Evolutionary conservation across 2,797 vertebrate genomes (phyloP).

Genomic region (Phoeniculus purpureus): DNA sequence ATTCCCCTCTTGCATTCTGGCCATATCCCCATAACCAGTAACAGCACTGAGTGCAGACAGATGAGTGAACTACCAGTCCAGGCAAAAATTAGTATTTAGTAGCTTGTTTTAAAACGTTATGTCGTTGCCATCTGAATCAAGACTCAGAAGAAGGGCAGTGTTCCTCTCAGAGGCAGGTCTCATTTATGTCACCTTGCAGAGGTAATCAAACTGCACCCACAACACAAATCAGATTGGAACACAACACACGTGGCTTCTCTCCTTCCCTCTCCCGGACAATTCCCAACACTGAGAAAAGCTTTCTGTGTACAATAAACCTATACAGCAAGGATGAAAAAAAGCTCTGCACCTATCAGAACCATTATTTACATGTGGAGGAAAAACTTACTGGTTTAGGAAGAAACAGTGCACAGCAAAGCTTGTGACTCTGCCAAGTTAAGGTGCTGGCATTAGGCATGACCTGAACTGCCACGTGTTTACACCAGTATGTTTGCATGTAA

Average conservation of each 20-base stretch:
- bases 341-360: neutral
- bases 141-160: neutral
- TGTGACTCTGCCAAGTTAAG: neutral
- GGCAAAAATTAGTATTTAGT: neutral
- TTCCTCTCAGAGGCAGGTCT: neutral
- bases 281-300: neutral
- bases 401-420: neutral
- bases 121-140: neutral
- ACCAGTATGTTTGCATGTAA: neutral
- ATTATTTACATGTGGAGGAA: neutral
- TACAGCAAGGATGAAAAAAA: neutral
- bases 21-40: neutral
- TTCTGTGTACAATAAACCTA: neutral
- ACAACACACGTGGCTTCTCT: neutral
- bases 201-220: neutral
- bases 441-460: neutral
- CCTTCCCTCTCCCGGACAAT: neutral
- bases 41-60: neutral
- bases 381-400: neutral
- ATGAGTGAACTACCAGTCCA: neutral
- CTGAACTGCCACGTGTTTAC: neutral
- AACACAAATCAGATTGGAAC: neutral
- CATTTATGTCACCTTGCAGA: neutral
- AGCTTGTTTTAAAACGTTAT: neutral
- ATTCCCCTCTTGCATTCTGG: neutral